Evolutionary conservation across 2,113 vertebrate species (phyloP), one percentile per base, ranked within the genome.

Genomic region (Chamaetylas fuelleborni): DNA sequence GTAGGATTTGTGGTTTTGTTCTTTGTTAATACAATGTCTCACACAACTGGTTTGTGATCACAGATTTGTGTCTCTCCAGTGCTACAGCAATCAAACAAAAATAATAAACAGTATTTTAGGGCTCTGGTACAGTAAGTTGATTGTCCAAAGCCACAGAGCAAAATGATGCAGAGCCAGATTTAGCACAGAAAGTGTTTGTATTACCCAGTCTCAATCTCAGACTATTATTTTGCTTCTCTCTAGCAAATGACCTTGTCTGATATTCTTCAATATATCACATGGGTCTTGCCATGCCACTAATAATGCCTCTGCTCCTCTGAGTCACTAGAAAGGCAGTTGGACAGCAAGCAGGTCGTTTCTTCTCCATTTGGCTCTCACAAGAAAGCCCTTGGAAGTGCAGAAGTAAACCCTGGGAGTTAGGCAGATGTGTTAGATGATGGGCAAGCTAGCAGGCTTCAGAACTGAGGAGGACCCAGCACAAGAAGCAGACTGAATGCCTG

Each of bases 151-250:
- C 70, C 81, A 69, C 62, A 70, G 54, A 89, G 19, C 1, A 6
- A 53, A 89, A 45, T 50, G 33, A 76, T 85, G 62, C 31, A 29
- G 77, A 89, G 61, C 48, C 67, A 66, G 58, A 24, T 87, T 58
- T 62, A 54, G 62, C 60, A 38, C 29, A 65, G 20, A 42, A 89
- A 69, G 66, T 53, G 74, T 92, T 95, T 54, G 29, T 95, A 18
- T 81, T 67, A 54, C 62, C 53, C 43, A 8, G 7, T 29, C n/a
- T 66, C 65, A 71, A 48, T 81, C 73, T 88, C 87, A 82, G 42
- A 50, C 36, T 54, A 29, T 61, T 91, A 26, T 80, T 90, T 88
- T 62, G 28, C 31, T 76, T 96, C 78, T 70, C 81, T 95, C 22
- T 91, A 93, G 79, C 50, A 93, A 90, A 61, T 34, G 28, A 65